Base-by-base conservation (phyloP, 2,797 vertebrate genomes). In the Bothrops alternatus region DNA sequence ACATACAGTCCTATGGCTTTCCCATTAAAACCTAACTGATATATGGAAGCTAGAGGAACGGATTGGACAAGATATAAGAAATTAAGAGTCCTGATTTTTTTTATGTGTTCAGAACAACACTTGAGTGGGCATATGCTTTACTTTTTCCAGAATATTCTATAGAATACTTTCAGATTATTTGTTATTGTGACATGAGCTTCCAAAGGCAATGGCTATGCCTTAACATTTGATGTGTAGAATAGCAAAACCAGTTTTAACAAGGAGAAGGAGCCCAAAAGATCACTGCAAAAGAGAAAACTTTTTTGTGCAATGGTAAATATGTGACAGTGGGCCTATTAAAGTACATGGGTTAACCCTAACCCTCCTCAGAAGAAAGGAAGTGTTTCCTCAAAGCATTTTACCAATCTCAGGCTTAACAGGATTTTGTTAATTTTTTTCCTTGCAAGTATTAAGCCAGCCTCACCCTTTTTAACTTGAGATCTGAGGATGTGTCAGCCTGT, bases 391-490 rank as follows among this genome's bases (percentile, higher is more conserved):
- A 93, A 85, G 90, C 32, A 93, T 58, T 89, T 86, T 58, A 25
- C 65, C 86, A 91, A 57, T 93, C 88, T 82, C 26, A n/a, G 50
- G 58, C 63, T 57, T 88, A 91, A 91, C 90, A 86, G 69, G 73
- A 12, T 89, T 91, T 91, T 89, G 85, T 86, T 90, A 91, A 93
- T 93, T 93, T 23, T 61, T 56, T 91, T 28, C 50, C 57, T 61
- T 60, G 42, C 86, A 92, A 57, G 55, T 32, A 85, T 90, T 91
- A 92, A 89, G 65, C 18, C 92, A 14, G 58, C 69, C 28, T 90
- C 85, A 90, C 58, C 53, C 42, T 88, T 88, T 88, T 65, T 50
- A 92, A 86, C 60, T 88, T 90, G 65, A 91, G 91, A 91, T 90
- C 73, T 94, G 90, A 93, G 89, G 37, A 32, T 53, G 8, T 90